These are phyloP conservation scores for Halyomorpha halys DNA, from an alignment of 1,140 invertebrate genomes.

Conservation along the genomic window DNA sequence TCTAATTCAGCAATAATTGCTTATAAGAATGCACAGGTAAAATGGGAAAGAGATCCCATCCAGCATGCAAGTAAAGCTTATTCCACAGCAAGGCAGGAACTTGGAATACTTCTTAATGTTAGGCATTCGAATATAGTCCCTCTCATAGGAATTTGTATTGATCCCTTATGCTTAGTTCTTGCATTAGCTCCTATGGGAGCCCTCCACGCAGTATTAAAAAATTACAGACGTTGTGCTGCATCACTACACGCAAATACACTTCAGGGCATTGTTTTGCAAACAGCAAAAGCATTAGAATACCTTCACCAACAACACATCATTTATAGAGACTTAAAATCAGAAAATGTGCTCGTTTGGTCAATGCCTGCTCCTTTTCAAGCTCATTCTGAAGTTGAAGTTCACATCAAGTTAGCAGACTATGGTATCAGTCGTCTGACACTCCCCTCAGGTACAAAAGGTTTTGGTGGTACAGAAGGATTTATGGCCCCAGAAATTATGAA, in stretches of 20 bases:
- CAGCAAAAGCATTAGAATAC: conserved; percentile 90
- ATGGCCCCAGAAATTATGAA: conserved; percentile 98
- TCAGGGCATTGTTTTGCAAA: conserved; percentile 77
- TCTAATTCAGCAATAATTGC: conserved; percentile 61
- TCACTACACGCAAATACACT: conserved; percentile 68
- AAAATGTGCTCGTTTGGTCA: conserved; percentile 95
- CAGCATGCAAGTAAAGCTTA: conserved; percentile 91
- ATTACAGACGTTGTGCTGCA: conserved; percentile 72
- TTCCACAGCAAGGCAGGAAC: conserved; percentile 85
- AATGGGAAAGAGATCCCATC: conserved; percentile 83
- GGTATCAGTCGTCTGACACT: conserved; percentile 83
- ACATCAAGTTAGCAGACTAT: conserved; percentile 92
- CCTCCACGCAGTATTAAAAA: conserved; percentile 66
- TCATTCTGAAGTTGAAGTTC: conserved; percentile 53
- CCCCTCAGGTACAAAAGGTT: conserved; percentile 89
- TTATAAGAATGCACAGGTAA: conserved; percentile 71
- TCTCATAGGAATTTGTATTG: conserved; percentile 75
- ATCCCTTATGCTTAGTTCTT: conserved; percentile 53
- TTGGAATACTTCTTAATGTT: conserved; percentile 76
- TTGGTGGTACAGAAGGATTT: conserved; percentile 94
- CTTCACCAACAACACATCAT: conserved; percentile 90
- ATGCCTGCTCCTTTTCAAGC: conserved; percentile 67
- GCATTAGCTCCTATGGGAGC: conserved; percentile 80
- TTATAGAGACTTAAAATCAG: conserved; percentile 93
- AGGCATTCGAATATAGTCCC: conserved; percentile 87